phyloP scores from a whole-genome alignment of 2,113 vertebrate genomes.

The Aptenodytes forsteri region DNA sequence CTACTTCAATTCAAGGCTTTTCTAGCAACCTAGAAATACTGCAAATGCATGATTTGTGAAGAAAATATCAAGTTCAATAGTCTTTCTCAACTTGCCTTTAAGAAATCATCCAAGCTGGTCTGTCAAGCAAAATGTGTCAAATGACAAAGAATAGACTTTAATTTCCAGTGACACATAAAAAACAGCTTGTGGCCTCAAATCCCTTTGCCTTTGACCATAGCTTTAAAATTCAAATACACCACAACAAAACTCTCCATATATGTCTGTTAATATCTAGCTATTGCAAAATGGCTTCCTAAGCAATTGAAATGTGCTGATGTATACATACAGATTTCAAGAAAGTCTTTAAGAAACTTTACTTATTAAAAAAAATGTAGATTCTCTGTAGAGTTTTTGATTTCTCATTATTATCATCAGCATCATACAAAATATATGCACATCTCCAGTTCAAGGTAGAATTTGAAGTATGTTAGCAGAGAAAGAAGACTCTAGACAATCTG shows the following conservation, averaged over 20 bases:
- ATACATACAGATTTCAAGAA: background rate
- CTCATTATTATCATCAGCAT: background rate
- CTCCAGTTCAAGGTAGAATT: background rate
- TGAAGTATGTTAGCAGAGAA: background rate
- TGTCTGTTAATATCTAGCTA: background rate
- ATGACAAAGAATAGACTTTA: background rate
- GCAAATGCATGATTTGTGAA: background rate
- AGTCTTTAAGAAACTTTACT: background rate
- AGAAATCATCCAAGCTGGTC: background rate
- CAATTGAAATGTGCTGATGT: background rate
- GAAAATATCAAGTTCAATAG: background rate
- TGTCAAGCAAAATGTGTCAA: background rate
- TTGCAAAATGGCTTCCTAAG: background rate
- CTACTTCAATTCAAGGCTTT: background rate
- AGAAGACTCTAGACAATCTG: background rate
- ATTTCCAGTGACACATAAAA: background rate
- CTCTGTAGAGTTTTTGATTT: background rate
- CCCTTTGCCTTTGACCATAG: background rate
- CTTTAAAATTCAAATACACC: background rate
- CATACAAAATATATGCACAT: background rate
- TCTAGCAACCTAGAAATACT: background rate
- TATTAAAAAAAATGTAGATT: background rate
- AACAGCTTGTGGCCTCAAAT: background rate
- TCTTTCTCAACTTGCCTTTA: background rate
- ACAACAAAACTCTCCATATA: background rate